Base-by-base conservation (phyloP, 2,113 vertebrate genomes). In the rat (Rattus norvegicus) region DNA sequence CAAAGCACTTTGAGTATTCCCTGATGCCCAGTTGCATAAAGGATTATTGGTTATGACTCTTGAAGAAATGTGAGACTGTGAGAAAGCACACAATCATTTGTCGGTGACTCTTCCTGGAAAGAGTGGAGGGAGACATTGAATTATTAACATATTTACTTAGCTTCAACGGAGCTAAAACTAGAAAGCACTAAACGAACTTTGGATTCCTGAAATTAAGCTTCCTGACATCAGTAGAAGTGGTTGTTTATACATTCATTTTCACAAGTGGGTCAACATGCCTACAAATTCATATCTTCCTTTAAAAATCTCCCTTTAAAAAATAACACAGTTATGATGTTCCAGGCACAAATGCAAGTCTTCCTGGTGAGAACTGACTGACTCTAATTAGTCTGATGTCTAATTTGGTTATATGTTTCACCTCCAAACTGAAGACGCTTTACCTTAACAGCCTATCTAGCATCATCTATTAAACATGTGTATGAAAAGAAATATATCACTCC, bases 331-430 rank as follows among this genome's bases (percentile, higher is more conserved):
- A 84, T 67, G 94, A 77, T 95, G 69, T 47, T 90, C 83, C 39
- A 86, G 79, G 94, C 12, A 93, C 56, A 96, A 96, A 94, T 73
- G 33, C 24, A 89, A 70, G 9, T 70, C 96, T 94, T 95, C 91
- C 93, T 96, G 88, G 47, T 19, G 93, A 91, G 65, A 92, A 95
- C 86, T 93, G 94, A 96, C 92, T 95, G 95, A 94, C 94, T 97
- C n/a, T 93, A 94, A 96, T 97, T 98, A 96, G 94, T 85, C 88
- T 93, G 91, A 88, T 94, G 94, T 63, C 85, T 95, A 87, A 93
- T 92, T 97, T 95, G 96, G 67, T 92, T 95, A 97, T 96, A 93
- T 94, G 94, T 97, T 97, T 95, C 81, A 79, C 89, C 70, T 96
- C 56, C 65, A 91, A 86, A 91, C 81, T 86, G 43, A 92, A 75